Evolutionary conservation across 2,797 vertebrate species (phyloP), one percentile per base, ranked within the genome.

Genomic region (Darevskia mixta): DNA sequence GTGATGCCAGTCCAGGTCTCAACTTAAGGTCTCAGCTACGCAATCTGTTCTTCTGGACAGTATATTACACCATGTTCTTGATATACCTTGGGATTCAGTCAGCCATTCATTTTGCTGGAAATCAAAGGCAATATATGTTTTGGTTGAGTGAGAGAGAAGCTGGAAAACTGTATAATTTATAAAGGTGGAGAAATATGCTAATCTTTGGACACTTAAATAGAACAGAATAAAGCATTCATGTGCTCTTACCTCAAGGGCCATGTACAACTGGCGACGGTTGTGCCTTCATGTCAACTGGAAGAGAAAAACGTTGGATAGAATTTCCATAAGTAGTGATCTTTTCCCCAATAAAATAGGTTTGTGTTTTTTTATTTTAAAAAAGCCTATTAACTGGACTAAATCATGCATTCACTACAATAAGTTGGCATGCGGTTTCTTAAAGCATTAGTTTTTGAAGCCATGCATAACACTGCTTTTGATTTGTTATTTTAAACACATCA

Each of bases 191-290:
- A 85, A 90, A 88, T 91, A 91, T 89, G 86, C 89, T 93, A 78
- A 87, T 94, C 86, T 93, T 92, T 64, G 79, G 84, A 82, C 2
- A 3, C 80, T 87, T 89, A 95, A 95, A 92, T 92, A 91, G 92
- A 92, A 86, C 88, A 83, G 83, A 90, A 71, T 90, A 86, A 94
- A 94, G 92, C 94, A 95, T 92, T 92, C 82, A 85, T 94, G 83
- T 90, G 90, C 87, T 91, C 77, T 90, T 91, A 85, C 64, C 92
- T 90, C 64, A 38, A 82, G 86, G 92, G 86, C 88, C 89, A 93
- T 85, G 82, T 90, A 90, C 64, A 79, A 87, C 89, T 13, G 23
- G 93, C 83, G 67, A 25, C 76, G 87, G 41, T 87, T 87, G 71
- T 79, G 7, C 78, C 61, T 83, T 86, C 75, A 72, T 86, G 81